These are phyloP conservation scores for Xyliphius kryptos DNA, from an alignment of 2,113 vertebrate species.

Conservation along the genomic window DNA sequence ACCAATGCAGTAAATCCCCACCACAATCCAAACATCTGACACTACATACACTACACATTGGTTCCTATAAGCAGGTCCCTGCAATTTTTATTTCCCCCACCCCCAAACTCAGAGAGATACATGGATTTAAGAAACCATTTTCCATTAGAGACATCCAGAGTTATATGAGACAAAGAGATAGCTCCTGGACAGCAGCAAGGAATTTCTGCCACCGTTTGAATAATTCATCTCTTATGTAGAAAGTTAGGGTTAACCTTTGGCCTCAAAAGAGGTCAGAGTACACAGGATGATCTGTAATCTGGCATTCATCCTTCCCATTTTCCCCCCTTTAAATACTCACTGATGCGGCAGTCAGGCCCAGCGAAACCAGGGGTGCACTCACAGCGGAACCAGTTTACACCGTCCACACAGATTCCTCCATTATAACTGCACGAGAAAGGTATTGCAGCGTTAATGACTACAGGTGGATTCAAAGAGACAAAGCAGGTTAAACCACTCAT, in stretches of 20 bases:
- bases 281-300: constrained; percentile 44
- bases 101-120: too few species aligned
- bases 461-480: too few species aligned
- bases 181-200: constrained; percentile 45
- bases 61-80: too few species aligned
- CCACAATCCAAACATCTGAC: background rate
- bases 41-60: too few species aligned
- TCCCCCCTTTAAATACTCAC: constrained; percentile 68
- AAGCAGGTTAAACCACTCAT: too few species aligned
- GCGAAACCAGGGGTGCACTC: constrained; percentile 90
- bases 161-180: constrained; percentile 51
- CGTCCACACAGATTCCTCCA: constrained; percentile 89
- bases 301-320: constrained; percentile 38
- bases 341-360: constrained; percentile 94
- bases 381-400: constrained; percentile 95
- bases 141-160: too few species aligned
- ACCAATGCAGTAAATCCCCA: background rate
- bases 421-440: constrained; percentile 96
- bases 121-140: too few species aligned
- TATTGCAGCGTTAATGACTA: too few species aligned
- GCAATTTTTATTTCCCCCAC: too few species aligned
- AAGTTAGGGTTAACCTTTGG: constrained; percentile 53
- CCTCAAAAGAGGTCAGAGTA: constrained; percentile 51
- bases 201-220: constrained; percentile 59
- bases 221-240: constrained; percentile 58